Conservation (phyloP, 2,888 invertebrate genomes). For the Agrypnus murinus region DNA sequence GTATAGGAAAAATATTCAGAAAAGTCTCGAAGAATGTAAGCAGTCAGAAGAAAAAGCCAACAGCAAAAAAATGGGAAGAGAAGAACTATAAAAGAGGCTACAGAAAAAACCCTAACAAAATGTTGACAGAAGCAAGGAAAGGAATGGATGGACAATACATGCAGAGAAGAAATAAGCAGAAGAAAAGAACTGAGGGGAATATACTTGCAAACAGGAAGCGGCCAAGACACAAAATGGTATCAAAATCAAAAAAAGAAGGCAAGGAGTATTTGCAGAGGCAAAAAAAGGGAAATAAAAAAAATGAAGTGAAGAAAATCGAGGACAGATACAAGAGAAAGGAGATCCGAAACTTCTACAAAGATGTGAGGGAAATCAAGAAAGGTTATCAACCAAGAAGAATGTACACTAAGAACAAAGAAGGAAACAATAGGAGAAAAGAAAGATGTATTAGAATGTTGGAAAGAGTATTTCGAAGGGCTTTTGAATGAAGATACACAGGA, state of each 20-base stretch:
- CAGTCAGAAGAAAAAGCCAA: neutral
- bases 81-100: neutral
- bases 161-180: neutral
- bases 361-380: too few species aligned
- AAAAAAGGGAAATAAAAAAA: neutral
- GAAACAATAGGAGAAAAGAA: neutral
- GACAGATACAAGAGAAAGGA: neutral
- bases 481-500: constrained; percentile 2
- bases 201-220: neutral
- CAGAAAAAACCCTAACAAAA: neutral
- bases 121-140: neutral
- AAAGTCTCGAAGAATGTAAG: neutral
- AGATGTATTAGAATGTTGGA: neutral
- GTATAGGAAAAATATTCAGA: neutral
- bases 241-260: neutral
- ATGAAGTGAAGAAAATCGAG: neutral
- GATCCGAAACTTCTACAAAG: neutral
- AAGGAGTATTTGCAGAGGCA: neutral
- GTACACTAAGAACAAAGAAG: neutral
- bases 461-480: neutral
- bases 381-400: too few species aligned
- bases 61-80: neutral
- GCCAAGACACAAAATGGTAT: neutral
- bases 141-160: neutral
- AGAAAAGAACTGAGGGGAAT: neutral